Conservation (phyloP, 1,140 invertebrate species). For the Drosophila auraria region DNA sequence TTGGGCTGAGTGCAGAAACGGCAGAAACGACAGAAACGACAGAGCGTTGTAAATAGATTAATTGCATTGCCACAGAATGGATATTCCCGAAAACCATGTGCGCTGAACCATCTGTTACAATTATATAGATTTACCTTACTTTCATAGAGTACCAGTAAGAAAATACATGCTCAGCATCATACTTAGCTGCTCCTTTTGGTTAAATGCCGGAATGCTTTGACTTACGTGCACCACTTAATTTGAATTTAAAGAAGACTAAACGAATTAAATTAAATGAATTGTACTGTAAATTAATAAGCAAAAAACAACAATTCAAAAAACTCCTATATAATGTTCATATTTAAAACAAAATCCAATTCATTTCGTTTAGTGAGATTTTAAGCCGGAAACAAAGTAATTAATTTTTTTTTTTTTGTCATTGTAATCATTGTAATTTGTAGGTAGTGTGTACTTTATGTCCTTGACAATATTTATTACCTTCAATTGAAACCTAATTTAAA, state of each 20-base stretch:
- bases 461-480: too few relatives aligned
- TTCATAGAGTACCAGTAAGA: too few relatives aligned
- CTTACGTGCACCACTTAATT: too few relatives aligned
- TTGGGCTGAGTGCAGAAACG: neutral
- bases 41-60: slow-evolving; percentile 34
- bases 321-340: too few relatives aligned
- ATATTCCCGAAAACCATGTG: neutral
- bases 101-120: slow-evolving; percentile 2
- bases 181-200: neutral
- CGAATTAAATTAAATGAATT: too few relatives aligned
- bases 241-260: too few relatives aligned
- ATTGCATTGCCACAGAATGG: slow-evolving; percentile 6
- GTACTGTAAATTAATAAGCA: too few relatives aligned
- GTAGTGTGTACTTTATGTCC: neutral
- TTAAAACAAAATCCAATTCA: too few relatives aligned
- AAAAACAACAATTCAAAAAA: too few relatives aligned
- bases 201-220: neutral
- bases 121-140: neutral
- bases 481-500: too few relatives aligned
- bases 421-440: neutral
- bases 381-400: too few relatives aligned
- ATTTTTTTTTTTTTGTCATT: neutral
- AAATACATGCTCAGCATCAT: neutral
- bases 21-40: neutral
- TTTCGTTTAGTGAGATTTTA: too few relatives aligned